phyloP scores from a whole-genome alignment of 2,113 vertebrate species.

The Elaphurus davidianus region DNA sequence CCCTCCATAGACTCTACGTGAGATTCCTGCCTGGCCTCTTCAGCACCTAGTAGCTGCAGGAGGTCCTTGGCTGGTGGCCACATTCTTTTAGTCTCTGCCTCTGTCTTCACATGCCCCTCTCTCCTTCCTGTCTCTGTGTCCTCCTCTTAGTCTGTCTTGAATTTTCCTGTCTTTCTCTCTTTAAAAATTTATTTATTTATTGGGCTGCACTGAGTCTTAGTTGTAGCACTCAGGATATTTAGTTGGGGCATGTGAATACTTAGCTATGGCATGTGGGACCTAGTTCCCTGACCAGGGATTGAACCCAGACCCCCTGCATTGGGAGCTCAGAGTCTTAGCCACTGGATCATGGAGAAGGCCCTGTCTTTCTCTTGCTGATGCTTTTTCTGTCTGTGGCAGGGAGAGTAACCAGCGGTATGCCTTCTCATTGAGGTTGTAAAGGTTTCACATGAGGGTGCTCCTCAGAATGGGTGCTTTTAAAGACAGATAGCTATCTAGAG shows the following conservation, averaged over 20 bases:
- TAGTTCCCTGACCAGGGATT: background rate
- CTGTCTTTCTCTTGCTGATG: background rate
- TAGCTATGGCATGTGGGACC: background rate
- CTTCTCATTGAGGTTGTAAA: background rate
- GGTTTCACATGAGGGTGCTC: background rate
- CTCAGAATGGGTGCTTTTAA: background rate
- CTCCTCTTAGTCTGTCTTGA: background rate
- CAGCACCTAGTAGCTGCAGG: background rate
- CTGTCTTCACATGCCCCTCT: background rate
- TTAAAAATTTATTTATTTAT: background rate
- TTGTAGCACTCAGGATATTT: background rate
- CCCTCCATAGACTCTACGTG: background rate
- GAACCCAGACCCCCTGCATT: background rate
- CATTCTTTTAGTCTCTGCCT: background rate
- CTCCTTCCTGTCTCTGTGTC: background rate
- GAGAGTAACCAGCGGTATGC: background rate
- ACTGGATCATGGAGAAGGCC: background rate
- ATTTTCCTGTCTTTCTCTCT: background rate
- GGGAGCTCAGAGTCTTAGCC: background rate
- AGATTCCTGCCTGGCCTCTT: background rate
- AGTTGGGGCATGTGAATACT: background rate
- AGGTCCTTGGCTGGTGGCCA: background rate
- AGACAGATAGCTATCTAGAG: background rate
- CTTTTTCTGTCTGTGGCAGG: background rate
- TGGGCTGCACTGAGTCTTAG: background rate